A percentile compares a stretch with the other conserved stretches of the same genome.
Evolutionary conservation across 2,113 vertebrate species (phyloP).

Genomic region (Nipponia nippon): DNA sequence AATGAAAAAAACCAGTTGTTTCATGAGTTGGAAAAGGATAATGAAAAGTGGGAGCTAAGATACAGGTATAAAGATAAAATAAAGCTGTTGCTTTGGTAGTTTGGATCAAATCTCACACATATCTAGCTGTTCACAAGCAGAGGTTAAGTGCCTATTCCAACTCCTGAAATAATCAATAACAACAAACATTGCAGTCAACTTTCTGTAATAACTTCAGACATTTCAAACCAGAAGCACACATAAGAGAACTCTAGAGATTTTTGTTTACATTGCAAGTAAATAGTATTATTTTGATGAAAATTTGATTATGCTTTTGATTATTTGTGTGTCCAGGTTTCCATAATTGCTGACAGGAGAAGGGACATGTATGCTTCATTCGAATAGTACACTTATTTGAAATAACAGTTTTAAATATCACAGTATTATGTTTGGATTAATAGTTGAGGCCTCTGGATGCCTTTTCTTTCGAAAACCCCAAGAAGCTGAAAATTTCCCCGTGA

Average conservation of each 20-base stretch:
- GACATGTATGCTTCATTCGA: background rate
- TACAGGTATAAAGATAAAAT: slow-evolving; percentile 23
- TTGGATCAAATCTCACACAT: slow-evolving; percentile 8
- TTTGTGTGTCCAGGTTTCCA: background rate
- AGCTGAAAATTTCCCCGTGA: background rate
- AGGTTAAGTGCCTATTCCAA: slow-evolving; percentile 12
- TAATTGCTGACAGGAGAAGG: background rate
- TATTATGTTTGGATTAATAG: background rate
- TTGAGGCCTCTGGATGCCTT: background rate
- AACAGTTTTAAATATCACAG: background rate
- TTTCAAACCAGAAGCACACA: background rate
- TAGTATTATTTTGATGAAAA: background rate
- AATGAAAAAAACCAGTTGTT: background rate
- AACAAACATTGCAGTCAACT: background rate
- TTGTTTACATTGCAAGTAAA: background rate
- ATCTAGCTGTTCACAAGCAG: background rate
- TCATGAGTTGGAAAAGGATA: slow-evolving; percentile 2
- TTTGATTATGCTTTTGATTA: background rate
- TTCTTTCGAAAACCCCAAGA: background rate
- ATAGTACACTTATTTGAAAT: background rate
- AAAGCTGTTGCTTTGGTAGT: slow-evolving; percentile 1
- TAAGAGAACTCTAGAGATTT: background rate
- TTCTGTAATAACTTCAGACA: background rate
- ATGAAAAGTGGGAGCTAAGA: background rate
- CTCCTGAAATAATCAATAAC: slow-evolving; percentile 33